Percentiles rank a stretch among this genome's conserved stretches.
Conservation (phyloP, 2,113 vertebrate genomes). For the Tragelaphus strepsiceros region DNA sequence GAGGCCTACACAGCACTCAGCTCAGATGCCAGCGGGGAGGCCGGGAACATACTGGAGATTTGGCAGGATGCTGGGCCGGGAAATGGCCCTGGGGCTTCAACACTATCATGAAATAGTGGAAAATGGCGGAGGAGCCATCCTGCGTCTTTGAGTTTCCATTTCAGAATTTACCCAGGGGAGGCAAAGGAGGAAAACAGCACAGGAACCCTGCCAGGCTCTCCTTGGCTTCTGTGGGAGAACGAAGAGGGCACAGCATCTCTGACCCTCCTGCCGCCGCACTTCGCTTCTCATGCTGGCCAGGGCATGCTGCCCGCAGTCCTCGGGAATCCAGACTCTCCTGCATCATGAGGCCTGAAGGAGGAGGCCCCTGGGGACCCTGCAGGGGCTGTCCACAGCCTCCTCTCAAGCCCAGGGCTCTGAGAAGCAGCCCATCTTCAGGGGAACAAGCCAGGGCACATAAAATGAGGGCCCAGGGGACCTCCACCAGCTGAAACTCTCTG, state of each 20-base stretch:
- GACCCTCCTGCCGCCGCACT: fast-evolving
- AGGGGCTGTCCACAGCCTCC: background rate
- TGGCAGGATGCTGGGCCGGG: background rate
- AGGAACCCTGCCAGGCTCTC: background rate
- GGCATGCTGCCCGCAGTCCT: background rate
- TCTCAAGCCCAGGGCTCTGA: background rate
- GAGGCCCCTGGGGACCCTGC: background rate
- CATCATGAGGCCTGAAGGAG: background rate
- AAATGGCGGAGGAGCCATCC: background rate
- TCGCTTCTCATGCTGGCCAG: background rate
- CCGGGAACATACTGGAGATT: fast-evolving
- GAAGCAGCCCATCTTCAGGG: background rate
- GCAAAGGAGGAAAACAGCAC: background rate
- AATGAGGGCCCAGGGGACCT: background rate
- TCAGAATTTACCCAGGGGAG: background rate
- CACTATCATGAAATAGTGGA: background rate
- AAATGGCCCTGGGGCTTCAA: background rate
- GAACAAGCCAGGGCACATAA: background rate
- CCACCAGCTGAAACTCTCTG: too few relatives aligned
- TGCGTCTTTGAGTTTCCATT: background rate
- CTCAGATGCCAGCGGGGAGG: background rate
- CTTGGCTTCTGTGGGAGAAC: fast-evolving
- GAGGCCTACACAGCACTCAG: background rate
- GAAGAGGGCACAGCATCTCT: fast-evolving
- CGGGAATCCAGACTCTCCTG: background rate